Conservation (phyloP, 2,797 vertebrate species). For the Enteromius argenteus region DNA sequence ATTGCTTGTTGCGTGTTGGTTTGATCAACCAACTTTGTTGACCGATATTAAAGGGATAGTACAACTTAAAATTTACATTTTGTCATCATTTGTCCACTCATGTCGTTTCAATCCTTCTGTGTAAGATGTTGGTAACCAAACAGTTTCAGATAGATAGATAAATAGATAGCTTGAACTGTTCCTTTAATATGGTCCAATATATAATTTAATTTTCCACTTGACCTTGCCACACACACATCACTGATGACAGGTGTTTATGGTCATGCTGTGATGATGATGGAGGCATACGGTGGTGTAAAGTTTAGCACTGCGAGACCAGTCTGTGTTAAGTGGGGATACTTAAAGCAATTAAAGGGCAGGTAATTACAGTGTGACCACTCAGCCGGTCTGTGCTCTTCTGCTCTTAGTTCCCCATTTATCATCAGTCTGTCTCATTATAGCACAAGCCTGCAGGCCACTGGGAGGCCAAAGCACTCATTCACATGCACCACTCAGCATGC, state of each 20-base stretch:
- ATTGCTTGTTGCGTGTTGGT: background rate
- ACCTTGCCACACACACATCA: constrained; percentile 9
- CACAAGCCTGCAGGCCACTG: constrained; percentile 33
- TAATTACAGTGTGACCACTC: constrained; percentile 54
- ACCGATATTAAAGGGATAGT: background rate
- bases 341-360: constrained; percentile 58
- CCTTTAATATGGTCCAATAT: background rate
- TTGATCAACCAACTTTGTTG: background rate
- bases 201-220: background rate
- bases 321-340: constrained; percentile 59
- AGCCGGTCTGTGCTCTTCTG: background rate
- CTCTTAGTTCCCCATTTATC: constrained; percentile 33
- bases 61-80: background rate
- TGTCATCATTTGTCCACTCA: background rate
- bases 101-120: background rate
- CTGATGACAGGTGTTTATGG: constrained; percentile 17
- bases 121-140: background rate
- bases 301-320: constrained; percentile 42
- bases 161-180: background rate
- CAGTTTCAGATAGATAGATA: background rate
- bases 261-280: constrained; percentile 10
- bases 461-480: constrained; percentile 29
- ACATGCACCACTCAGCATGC: constrained; percentile 14
- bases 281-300: constrained; percentile 18
- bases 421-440: constrained; percentile 30